These are phyloP conservation scores for Bolinopsis microptera DNA, from an alignment of 37 sponge, comb jelly and placozoan genomes.

Conservation along the genomic window DNA sequence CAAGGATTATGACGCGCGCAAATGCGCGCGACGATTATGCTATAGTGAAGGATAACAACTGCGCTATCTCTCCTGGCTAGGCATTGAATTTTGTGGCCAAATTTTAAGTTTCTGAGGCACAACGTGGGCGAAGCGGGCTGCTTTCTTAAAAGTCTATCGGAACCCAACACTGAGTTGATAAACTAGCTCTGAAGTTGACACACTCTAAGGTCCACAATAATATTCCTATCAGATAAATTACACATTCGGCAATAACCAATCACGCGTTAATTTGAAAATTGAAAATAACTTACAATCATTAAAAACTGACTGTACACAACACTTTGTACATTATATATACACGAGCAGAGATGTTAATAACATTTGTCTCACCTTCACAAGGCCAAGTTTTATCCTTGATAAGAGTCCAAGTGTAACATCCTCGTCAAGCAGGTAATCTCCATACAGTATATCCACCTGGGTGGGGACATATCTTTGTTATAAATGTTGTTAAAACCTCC, in stretches of 20 bases:
- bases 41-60: conserved; percentile 66
- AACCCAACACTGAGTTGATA: no score
- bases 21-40: conserved; percentile 66
- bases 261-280: conserved; percentile 1
- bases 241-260: background rate
- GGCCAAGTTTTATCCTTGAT: conserved; percentile 26
- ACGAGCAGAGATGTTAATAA: background rate
- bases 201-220: no score
- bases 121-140: background rate
- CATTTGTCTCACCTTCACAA: background rate
- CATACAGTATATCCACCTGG: conserved; percentile 48
- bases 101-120: background rate
- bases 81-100: background rate
- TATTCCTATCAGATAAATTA: no score
- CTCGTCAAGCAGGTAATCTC: conserved; percentile 47
- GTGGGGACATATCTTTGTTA: no score
- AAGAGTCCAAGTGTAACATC: background rate
- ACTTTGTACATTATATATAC: background rate
- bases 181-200: no score
- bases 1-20: conserved; percentile 28
- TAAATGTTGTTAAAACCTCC: no score
- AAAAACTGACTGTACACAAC: background rate
- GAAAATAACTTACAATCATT: background rate
- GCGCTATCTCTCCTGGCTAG: background rate
- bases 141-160: no score